phyloP scores from a whole-genome alignment of 2,113 vertebrate genomes.

The Gymnorhina tibicen region DNA sequence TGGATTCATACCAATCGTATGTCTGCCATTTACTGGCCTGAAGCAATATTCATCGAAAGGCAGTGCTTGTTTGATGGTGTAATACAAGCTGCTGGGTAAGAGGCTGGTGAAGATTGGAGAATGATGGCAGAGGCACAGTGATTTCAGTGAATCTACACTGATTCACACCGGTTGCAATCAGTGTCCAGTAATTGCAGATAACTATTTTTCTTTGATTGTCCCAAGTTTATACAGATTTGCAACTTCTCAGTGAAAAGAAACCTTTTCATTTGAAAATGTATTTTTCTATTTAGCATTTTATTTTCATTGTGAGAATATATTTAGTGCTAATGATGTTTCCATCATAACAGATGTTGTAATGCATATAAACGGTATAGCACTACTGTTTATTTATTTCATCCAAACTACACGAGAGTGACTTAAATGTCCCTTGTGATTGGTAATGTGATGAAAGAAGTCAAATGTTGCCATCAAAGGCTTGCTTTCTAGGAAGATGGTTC shows the following conservation, averaged over 20 bases:
- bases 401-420: not conserved
- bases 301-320: not conserved
- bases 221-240: not conserved
- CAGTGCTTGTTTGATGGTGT: not conserved
- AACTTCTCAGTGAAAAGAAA: not conserved
- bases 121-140: not conserved
- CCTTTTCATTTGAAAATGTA: not conserved
- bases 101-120: not conserved
- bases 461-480: not conserved
- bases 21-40: not conserved
- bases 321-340: not conserved
- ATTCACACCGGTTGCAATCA: not conserved
- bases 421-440: not conserved
- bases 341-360: not conserved
- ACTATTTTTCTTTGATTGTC: not conserved
- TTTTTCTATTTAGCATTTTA: not conserved
- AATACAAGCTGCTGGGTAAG: not conserved
- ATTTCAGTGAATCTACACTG: not conserved
- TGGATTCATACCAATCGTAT: accelerated
- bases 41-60: not conserved
- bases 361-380: not conserved
- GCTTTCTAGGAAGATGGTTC: not conserved
- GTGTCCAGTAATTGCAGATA: not conserved
- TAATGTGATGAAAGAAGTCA: not conserved
- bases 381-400: not conserved